Conservation (phyloP, 1,140 invertebrate species). For the Saccostrea cuccullata region DNA sequence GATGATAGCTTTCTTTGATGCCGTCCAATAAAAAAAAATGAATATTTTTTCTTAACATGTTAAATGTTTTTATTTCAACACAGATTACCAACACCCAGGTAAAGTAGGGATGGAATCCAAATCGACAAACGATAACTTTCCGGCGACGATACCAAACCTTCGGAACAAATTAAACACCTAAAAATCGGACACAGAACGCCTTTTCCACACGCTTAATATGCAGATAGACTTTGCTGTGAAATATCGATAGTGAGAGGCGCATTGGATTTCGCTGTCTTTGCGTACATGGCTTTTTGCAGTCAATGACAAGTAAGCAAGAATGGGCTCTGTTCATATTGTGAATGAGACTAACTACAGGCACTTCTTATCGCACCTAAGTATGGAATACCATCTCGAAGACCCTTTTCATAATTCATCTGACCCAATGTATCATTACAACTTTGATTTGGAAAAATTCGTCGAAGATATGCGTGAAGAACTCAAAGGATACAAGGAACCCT, state of each 20-base stretch:
- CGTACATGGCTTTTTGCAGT: background rate
- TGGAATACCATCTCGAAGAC: background rate
- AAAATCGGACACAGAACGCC: background rate
- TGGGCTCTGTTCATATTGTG: background rate
- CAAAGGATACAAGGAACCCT: constrained; percentile 54
- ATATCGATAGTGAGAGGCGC: constrained; percentile 2
- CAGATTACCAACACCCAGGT: background rate
- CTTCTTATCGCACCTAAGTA: background rate
- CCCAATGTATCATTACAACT: background rate
- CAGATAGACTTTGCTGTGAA: background rate
- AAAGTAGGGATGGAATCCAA: background rate
- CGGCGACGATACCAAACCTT: background rate
- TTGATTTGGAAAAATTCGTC: background rate
- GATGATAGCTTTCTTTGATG: constrained; percentile 1
- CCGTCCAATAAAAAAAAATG: background rate
- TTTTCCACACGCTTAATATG: background rate
- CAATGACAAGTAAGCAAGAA: background rate
- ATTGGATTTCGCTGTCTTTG: background rate
- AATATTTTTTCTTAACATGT: background rate
- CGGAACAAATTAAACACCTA: background rate
- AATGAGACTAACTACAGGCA: background rate
- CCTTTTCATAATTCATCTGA: background rate
- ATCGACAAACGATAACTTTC: constrained; percentile 12
- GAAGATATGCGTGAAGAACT: constrained; percentile 41
- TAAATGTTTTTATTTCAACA: background rate